Base-by-base conservation (phyloP, 2,888 invertebrate species). In the Dromius quadrimaculatus region DNA sequence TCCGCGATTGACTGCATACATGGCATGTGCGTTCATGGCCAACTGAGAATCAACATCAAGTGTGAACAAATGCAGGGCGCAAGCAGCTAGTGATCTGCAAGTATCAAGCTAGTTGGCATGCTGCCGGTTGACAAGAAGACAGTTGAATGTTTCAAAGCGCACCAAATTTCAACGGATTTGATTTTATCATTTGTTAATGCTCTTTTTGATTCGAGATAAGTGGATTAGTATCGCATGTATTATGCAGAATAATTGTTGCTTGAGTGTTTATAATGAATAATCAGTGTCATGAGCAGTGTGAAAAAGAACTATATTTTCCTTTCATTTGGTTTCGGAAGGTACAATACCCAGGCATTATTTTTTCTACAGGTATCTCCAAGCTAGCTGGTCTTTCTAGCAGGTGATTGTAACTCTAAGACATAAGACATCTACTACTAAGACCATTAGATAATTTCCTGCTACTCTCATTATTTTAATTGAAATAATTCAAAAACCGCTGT, bases 1-100 rank as follows among this genome's bases (percentile, higher is more conserved):
- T 54, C 28, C 28, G 50, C 50, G 50, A 54, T 54, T 54, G 50
- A 54, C 50, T 54, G 50, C 50, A 54, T 54, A 15, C 50, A 23
- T 23, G 50, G 50, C 50, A 54, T 54, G 28, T 54, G 32, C 50
- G 50, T 54, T 54, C 41, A 15, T 13, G 15, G 41, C 15, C 15
- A 9, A 23, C 28, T 9, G 13, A 47, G 47, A 20, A 47, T 47
- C 47, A 41, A 41, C 41, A 41, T 36, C 36, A 11, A 36, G 36
- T 11, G 11, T 11, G 36, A 54, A 54, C 50, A 54, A 54, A 54
- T 28, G 50, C 47, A 23, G 22, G 15, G 23, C 47, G 47, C 22
- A 11, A 47, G 47, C 50, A 23, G 23, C 23, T 28, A 54, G 28
- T 54, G 50, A 54, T 54, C 50, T 54, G 50, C 50, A 54, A 47